phyloP scores from a whole-genome alignment of 2,113 vertebrate species.

The Myodes glareolus region DNA sequence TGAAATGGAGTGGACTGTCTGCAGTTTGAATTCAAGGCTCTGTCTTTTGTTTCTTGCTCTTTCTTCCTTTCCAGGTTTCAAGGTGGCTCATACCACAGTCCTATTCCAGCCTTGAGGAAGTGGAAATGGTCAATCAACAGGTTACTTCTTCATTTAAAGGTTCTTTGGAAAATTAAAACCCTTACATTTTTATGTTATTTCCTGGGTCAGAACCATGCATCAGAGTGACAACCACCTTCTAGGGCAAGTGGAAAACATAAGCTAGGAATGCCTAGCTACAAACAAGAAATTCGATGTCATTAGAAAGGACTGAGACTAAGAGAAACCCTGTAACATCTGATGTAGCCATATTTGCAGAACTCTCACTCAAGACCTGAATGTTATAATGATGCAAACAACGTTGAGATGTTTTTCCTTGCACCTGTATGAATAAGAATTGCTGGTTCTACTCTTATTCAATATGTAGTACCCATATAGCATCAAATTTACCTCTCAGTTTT shows the following conservation, averaged over 20 bases:
- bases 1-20: background rate
- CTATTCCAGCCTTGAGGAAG: background rate
- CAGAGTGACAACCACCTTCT: background rate
- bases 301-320: background rate
- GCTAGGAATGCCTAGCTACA: background rate
- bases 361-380: background rate
- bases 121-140: rapidly evolving
- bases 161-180: background rate
- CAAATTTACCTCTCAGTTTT: background rate
- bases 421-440: background rate
- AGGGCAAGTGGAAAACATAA: background rate
- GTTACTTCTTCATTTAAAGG: background rate
- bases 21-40: background rate
- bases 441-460: constrained; percentile 35
- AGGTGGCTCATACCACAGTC: background rate
- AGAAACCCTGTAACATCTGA: background rate
- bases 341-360: background rate
- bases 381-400: background rate
- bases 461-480: background rate
- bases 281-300: background rate
- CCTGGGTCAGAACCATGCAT: background rate
- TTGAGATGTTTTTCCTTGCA: background rate
- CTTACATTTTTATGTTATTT: background rate
- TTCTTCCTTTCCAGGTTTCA: background rate
- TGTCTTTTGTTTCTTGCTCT: background rate